phyloP scores from a whole-genome alignment of 1,140 invertebrate species.

The Brachionus sp. region DNA sequence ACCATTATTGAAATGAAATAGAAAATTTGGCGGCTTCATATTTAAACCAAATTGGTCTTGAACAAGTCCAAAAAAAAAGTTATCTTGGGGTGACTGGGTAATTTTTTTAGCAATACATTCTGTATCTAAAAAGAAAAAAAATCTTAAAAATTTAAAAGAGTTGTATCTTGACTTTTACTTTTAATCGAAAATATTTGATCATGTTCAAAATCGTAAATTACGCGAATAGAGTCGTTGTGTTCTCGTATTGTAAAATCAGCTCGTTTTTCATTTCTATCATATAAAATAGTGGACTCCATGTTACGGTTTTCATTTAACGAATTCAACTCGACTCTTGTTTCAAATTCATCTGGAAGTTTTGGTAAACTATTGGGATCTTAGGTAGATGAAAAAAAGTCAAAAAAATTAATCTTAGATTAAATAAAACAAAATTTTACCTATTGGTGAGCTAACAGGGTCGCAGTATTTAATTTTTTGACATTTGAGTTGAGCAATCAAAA shows the following conservation, averaged over 20 bases:
- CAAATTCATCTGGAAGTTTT: slow-evolving; percentile 38
- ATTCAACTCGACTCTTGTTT: slow-evolving; percentile 26
- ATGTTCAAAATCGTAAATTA: slow-evolving; percentile 2
- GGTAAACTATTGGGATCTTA: slow-evolving; percentile 13
- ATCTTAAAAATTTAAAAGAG: background rate
- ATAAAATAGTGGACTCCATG: background rate
- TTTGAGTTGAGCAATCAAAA: background rate
- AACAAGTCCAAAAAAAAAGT: slow-evolving; percentile 29
- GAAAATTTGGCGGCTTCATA: slow-evolving; percentile 37
- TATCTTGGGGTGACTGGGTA: background rate
- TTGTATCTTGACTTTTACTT: background rate
- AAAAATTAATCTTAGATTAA: background rate
- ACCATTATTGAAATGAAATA: slow-evolving; percentile 41
- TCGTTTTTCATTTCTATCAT: slow-evolving; percentile 19
- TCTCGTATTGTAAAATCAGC: background rate
- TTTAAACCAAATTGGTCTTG: background rate
- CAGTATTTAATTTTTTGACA: slow-evolving; percentile 5
- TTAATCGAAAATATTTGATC: slow-evolving; percentile 12
- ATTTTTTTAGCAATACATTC: background rate
- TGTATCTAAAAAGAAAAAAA: background rate
- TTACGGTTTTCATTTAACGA: background rate
- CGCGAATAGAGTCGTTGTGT: background rate
- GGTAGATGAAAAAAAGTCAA: background rate
- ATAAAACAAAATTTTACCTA: background rate
- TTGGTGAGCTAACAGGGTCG: background rate